phyloP scores from a whole-genome alignment of 2,113 vertebrate species.

The Ivindomyrus marchei region DNA sequence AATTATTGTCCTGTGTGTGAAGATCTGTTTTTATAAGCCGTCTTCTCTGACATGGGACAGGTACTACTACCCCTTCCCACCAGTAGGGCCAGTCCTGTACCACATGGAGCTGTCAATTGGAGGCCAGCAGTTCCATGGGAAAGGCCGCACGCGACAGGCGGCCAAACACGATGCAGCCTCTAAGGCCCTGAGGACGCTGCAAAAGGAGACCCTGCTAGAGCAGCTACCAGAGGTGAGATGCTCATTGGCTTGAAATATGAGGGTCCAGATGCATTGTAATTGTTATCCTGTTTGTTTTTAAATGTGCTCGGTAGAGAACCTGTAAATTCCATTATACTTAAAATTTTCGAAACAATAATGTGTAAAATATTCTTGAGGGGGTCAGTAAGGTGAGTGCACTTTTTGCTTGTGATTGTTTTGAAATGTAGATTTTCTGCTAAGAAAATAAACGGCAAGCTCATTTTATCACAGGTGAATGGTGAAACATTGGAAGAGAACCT shows the following conservation, averaged over 20 bases:
- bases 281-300: not conserved
- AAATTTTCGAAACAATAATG: not conserved
- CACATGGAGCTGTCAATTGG: conserved; percentile 95
- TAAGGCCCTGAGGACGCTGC: conserved; percentile 84
- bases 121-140: conserved; percentile 91
- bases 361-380: not conserved
- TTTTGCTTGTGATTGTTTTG: not conserved
- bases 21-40: not conserved
- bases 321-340: not conserved
- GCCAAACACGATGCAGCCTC: conserved; percentile 90
- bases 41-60: conserved; percentile 50
- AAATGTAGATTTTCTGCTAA: not conserved
- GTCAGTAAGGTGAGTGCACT: not conserved
- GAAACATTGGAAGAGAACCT: conserved; percentile 91
- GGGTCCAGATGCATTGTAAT: not conserved
- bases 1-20: not conserved
- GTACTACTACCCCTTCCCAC: conserved; percentile 95
- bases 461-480: conserved; percentile 75
- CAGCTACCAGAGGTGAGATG: conserved; percentile 69
- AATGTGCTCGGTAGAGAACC: not conserved
- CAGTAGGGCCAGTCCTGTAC: conserved; percentile 83
- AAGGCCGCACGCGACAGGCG: conserved; percentile 88
- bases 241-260: not conserved
- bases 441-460: not conserved
- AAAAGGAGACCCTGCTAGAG: conserved; percentile 84